Evolutionary conservation across 1,140 invertebrate species (phyloP), one percentile per base, ranked within the genome.

Genomic region (Lepidurus packardi): DNA sequence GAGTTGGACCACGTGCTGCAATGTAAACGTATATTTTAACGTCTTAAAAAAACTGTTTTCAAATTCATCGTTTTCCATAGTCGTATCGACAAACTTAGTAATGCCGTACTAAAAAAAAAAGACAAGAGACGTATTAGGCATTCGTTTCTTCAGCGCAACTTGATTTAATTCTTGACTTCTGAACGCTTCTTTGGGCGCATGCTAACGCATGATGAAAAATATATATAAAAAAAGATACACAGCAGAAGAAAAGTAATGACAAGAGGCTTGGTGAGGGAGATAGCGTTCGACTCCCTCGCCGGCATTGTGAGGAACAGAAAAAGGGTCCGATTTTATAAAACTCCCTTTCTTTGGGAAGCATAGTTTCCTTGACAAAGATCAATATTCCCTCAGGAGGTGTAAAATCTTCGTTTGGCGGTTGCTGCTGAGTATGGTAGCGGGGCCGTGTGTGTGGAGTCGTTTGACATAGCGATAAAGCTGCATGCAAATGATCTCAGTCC

Each of bases 381-480:
- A 65, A 65, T 65, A 65, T 65, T 65, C 53, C 53, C 53, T 16
- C 8, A 16, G 53, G 53, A 65, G 53, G 53, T 65, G 53, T 65
- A 65, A 65, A 65, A 65, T 65, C 53, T 65, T 65, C 53, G 16
- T n/a, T 65, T 65, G 53, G 53, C 53, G 53, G 53, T 65, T 65
- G 16, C 53, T 65, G 8, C 13, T 65, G 53, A 21, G 13, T 13
- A 21, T 7, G 53, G 16, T 65, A n/a, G 53, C 53, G 8, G 53
- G 21, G 21, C 53, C 53, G 13, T 65, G 53, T 65, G 53, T 65
- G 53, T 9, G 53, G 9, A 21, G 53, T 65, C 53, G 53, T 65
- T 65, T 65, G 53, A 65, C 53, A 65, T 65, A 9, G n/a, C 53
- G 53, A 65, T 65, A 65, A 13, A 65, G 53, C 53, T 16, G 53